Base-by-base conservation (phyloP, 2,797 vertebrate genomes). In the Chaunax sp. region DNA sequence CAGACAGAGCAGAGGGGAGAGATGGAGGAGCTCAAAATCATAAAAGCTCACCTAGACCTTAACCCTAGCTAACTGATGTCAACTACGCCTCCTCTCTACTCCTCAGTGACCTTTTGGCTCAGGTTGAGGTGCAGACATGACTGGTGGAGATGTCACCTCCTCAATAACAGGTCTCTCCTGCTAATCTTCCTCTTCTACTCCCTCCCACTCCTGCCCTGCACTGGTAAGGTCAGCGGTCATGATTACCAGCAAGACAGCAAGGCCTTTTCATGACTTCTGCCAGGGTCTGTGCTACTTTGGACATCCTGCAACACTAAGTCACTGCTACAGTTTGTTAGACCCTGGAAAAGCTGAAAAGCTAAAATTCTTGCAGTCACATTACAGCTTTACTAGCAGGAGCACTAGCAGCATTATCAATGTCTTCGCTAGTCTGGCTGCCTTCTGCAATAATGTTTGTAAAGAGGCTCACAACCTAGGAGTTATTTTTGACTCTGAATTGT, bases 141-240 rank as follows among this genome's bases (percentile, higher is more conserved):
- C 60, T 63, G 77, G 77, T 75, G 72, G 59, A 72, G 30, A 68
- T 75, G 78, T 86, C 80, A 40, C 72, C 80, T 73, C 59, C 69
- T 74, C 64, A 77, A 57, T 79, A 73, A 85, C 59, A 78, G 77
- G 79, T 68, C 72, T 26, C 49, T 62, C 84, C 80, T 15, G 64
- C 81, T 71, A 77, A 33, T 72, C 64, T 37, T 67, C 68, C 61
- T 78, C 80, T 66, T 72, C 75, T 66, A 1, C 52, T 62, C 22
- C 72, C 67, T 64, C 73, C 69, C 69, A 66, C 38, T 74, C 59
- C 20, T 55, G 45, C 78, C 78, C 70, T 59, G 52, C 30, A 9
- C 68, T 72, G 7, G 9, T 70, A 56, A 83, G 81, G 87, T 86
- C 87, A 77, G 63, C 1, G 43, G 23, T 58, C 79, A 64, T 55